Percentiles rank a stretch among this genome's conserved stretches.
These are phyloP conservation scores for Lagothrix lagotricha DNA, from an alignment of 2,797 vertebrate species.

Conservation along the genomic window DNA sequence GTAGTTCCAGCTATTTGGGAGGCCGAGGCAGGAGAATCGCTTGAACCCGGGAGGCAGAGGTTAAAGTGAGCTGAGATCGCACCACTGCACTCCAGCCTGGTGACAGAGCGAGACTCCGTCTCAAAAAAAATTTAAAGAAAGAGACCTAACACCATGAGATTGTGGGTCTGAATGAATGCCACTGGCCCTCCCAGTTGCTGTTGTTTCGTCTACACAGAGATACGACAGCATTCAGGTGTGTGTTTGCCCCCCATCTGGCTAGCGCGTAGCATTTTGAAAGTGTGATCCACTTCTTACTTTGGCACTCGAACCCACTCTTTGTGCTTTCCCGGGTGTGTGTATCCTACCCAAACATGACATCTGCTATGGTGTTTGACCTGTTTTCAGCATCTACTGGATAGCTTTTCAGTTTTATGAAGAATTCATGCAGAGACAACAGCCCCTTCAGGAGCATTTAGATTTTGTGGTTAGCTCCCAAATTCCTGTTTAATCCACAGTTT, in stretches of 20 bases:
- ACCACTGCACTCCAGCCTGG: too few species aligned
- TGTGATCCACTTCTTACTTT: neutral
- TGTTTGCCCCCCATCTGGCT: neutral
- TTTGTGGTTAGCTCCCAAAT: neutral
- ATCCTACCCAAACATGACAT: neutral
- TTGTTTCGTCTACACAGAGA: neutral
- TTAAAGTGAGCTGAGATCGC: too few species aligned
- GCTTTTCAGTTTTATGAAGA: neutral
- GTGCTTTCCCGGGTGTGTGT: neutral
- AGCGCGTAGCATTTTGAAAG: neutral
- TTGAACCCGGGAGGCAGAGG: too few species aligned
- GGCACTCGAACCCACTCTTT: neutral
- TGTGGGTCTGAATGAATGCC: neutral
- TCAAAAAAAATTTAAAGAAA: neutral
- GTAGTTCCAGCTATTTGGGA: too few species aligned
- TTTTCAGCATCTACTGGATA: neutral
- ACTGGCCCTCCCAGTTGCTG: neutral
- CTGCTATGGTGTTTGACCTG: neutral
- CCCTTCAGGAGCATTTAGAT: neutral
- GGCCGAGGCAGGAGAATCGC: too few species aligned
- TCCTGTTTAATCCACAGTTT: neutral
- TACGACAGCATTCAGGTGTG: rapidly evolving
- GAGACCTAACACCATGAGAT: neutral
- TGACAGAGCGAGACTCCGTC: too few species aligned
- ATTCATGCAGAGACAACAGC: neutral